A percentile compares a stretch with the other conserved stretches of the same genome.
phyloP scores from a whole-genome alignment of 2,888 invertebrate species.

The Rhaphigaster nebulosa region DNA sequence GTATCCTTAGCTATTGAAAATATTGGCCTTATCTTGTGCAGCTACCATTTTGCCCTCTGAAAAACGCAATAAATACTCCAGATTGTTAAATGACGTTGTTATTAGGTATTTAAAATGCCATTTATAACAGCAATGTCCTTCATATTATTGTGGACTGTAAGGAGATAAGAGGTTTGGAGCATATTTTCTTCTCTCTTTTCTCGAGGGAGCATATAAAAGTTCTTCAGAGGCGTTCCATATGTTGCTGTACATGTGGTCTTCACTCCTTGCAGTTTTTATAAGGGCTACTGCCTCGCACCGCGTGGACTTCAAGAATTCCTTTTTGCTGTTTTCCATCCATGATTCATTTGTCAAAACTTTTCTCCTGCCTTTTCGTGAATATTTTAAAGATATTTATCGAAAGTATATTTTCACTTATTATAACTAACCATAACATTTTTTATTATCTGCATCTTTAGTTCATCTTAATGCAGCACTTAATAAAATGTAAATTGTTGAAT shows the following conservation, averaged over 20 bases:
- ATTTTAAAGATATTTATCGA: not conserved
- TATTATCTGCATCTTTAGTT: too few species aligned
- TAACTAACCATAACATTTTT: too few species aligned
- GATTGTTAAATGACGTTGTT: too few species aligned
- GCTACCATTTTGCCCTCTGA: too few species aligned
- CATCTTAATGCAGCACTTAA: too few species aligned
- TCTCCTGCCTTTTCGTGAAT: not conserved
- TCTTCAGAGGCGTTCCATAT: constrained; percentile 24
- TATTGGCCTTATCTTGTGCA: too few species aligned
- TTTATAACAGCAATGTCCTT: not conserved
- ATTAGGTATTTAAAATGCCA: not conserved
- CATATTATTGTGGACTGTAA: not conserved
- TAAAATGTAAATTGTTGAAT: too few species aligned
- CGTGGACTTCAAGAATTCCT: not conserved
- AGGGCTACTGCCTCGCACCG: not conserved
- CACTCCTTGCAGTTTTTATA: constrained; percentile 39
- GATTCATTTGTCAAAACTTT: not conserved
- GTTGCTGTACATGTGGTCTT: constrained; percentile 31
- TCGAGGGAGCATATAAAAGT: constrained; percentile 27
- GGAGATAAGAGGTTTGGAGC: not conserved
- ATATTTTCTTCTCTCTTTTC: not conserved
- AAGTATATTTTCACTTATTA: not conserved
- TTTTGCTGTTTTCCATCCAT: constrained; percentile 13
- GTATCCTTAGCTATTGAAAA: too few species aligned
- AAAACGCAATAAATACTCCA: too few species aligned